phyloP scores from a whole-genome alignment of 1,140 invertebrate species.

The Hycleus phaleratus region DNA sequence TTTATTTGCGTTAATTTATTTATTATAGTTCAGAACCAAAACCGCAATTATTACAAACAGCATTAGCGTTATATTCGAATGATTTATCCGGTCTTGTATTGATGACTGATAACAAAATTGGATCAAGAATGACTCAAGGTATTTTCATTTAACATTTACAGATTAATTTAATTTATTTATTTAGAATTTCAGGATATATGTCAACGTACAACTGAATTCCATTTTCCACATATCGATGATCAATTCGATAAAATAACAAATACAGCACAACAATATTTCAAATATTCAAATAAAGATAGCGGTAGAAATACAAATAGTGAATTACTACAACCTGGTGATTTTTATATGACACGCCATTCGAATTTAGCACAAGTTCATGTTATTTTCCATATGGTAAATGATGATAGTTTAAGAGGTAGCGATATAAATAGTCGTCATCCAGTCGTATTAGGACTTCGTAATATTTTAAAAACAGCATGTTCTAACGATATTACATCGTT shows the following conservation, averaged over 20 bases:
- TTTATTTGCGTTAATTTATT: slow-evolving; percentile 9
- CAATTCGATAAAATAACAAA: slow-evolving; percentile 68
- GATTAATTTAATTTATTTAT: slow-evolving; percentile 29
- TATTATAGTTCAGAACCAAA: slow-evolving; percentile 49
- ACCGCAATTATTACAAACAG: slow-evolving; percentile 82
- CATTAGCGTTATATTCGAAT: slow-evolving; percentile 87
- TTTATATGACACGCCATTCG: slow-evolving; percentile 91
- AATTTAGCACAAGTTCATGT: slow-evolving; percentile 92
- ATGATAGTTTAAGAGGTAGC: slow-evolving; percentile 61
- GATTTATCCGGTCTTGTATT: slow-evolving; percentile 83
- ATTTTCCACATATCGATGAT: slow-evolving; percentile 78
- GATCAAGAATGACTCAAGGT: slow-evolving; percentile 62
- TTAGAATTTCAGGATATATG: slow-evolving; percentile 53
- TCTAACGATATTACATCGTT: slow-evolving; percentile 88
- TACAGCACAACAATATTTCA: slow-evolving; percentile 27
- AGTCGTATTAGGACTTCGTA: slow-evolving; percentile 88
- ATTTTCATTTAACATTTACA: slow-evolving; percentile 38
- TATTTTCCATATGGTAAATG: slow-evolving; percentile 88
- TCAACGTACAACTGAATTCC: slow-evolving; percentile 73
- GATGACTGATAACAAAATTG: slow-evolving; percentile 70
- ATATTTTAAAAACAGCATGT: slow-evolving; percentile 91
- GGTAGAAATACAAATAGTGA: slow-evolving; percentile 39
- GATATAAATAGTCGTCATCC: slow-evolving; percentile 95
- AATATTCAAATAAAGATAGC: slow-evolving; percentile 22
- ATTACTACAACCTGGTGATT: slow-evolving; percentile 76